A percentile compares a stretch with the other conserved stretches of the same genome.
phyloP scores from a whole-genome alignment of 2,113 vertebrate genomes.

The Chamaetylas fuelleborni region DNA sequence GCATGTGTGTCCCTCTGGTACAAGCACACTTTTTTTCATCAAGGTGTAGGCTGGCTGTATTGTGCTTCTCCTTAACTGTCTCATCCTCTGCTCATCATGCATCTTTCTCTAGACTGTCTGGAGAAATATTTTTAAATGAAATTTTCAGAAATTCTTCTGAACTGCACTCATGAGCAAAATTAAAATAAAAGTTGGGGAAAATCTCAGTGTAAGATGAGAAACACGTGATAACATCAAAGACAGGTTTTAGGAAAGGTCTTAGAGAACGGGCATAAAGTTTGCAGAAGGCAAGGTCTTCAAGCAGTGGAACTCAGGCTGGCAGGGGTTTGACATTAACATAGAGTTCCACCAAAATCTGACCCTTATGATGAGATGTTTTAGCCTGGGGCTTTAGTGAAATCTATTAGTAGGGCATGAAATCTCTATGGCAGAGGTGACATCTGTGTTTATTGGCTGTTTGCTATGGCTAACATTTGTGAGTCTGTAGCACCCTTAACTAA shows the following conservation, averaged over 20 bases:
- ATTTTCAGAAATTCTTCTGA: background rate
- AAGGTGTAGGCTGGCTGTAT: background rate
- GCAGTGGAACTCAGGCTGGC: accelerated
- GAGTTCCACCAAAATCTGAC: background rate
- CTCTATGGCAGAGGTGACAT: background rate
- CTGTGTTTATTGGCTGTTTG: background rate
- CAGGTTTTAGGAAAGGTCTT: background rate
- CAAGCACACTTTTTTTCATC: background rate
- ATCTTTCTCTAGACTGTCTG: background rate
- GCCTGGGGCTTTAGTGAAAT: background rate
- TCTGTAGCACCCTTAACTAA: background rate
- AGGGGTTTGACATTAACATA: background rate
- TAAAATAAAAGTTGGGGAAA: background rate
- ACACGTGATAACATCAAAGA: background rate
- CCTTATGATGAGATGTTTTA: background rate
- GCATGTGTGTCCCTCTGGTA: background rate
- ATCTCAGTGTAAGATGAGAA: background rate
- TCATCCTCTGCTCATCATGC: background rate
- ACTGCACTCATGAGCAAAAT: background rate
- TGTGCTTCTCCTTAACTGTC: background rate
- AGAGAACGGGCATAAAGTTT: background rate
- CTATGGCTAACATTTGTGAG: background rate
- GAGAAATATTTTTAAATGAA: background rate
- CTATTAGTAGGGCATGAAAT: background rate
- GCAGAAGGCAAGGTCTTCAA: background rate